Evolutionary conservation across 2,888 invertebrate species (phyloP).

Genomic region (Anodontia alba): DNA sequence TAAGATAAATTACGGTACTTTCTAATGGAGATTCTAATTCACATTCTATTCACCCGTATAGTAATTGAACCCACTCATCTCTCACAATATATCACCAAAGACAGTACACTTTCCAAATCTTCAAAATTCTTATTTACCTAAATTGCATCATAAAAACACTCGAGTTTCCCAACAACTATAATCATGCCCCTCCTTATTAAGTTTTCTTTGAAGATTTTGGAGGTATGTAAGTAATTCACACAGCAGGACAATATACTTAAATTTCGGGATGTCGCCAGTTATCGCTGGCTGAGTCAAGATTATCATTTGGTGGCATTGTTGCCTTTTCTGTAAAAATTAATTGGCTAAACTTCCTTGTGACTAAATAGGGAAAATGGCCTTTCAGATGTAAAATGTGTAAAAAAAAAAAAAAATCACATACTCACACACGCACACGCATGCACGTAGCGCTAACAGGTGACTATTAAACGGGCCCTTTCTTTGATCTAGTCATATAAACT

Average conservation of each 20-base stretch:
- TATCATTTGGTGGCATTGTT: too few species aligned
- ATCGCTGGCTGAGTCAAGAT: neutral
- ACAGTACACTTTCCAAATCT: neutral
- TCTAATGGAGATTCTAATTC: too few species aligned
- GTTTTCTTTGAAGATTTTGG: neutral
- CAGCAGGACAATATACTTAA: neutral
- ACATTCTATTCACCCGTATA: neutral
- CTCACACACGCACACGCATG: too few species aligned
- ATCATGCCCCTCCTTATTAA: neutral
- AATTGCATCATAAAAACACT: constrained; percentile 13
- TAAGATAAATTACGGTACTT: too few species aligned
- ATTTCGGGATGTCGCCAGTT: constrained; percentile 1
- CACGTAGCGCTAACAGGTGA: too few species aligned
- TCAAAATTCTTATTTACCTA: constrained; percentile 2
- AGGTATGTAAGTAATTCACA: constrained; percentile 1
- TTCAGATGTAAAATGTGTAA: too few species aligned
- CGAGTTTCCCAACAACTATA: neutral
- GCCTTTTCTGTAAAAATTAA: too few species aligned
- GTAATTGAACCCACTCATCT: neutral
- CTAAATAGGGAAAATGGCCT: too few species aligned
- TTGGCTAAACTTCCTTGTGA: too few species aligned
- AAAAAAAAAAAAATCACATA: too few species aligned
- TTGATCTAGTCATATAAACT: too few species aligned
- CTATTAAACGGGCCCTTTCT: too few species aligned
- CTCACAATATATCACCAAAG: neutral